These are phyloP conservation scores for Lepidonotus clava DNA, from an alignment of 2,888 invertebrate genomes.

Conservation along the genomic window DNA sequence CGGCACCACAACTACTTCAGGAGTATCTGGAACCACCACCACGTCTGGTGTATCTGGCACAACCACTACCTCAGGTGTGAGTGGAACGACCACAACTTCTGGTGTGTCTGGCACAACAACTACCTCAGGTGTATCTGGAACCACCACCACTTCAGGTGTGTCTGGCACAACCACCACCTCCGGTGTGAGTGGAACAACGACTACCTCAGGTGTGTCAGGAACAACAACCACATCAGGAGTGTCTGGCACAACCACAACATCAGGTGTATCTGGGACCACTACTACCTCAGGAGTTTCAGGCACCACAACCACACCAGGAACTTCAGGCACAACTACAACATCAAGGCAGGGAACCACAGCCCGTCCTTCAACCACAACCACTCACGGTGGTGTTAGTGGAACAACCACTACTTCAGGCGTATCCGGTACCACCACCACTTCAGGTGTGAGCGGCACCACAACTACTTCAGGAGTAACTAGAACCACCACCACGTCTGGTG, in stretches of 20 bases:
- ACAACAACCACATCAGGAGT: background rate
- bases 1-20: slow-evolving; percentile 24
- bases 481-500: slow-evolving; percentile 28
- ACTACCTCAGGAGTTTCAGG: background rate
- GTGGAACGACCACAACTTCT: slow-evolving; percentile 25
- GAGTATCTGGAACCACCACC: background rate
- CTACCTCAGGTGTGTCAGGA: background rate
- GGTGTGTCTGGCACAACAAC: slow-evolving; percentile 11
- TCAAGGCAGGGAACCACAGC: too few species aligned
- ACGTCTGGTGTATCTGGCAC: background rate
- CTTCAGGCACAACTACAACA: background rate
- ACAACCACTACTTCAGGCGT: background rate
- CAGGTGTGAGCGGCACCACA: background rate
- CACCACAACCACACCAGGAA: background rate
- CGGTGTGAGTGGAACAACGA: slow-evolving; percentile 4
- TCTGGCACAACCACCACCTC: background rate
- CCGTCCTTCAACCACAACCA: background rate
- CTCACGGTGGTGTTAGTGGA: background rate
- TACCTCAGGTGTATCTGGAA: background rate
- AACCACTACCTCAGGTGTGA: too few species aligned
- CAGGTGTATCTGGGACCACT: background rate
- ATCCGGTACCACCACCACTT: background rate
- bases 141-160: background rate
- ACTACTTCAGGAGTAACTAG: background rate
- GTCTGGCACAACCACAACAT: background rate